Conservation (phyloP, 53 echinoderm and acorn worm species). For the Echinarachnius parma region DNA sequence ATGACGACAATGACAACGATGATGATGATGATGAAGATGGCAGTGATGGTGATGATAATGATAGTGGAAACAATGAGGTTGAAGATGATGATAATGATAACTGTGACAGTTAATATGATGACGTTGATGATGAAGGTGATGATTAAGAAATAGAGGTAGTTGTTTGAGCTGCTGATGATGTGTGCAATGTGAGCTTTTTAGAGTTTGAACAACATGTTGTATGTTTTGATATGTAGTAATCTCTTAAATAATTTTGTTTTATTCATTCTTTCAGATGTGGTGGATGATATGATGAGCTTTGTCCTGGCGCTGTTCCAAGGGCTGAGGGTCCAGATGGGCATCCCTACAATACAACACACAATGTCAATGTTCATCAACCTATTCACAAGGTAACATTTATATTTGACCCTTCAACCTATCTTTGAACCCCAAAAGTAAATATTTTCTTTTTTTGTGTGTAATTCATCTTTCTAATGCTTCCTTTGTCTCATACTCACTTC, state of each 20-base stretch:
- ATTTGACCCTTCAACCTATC: neutral
- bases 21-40: neutral
- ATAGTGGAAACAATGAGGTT: neutral
- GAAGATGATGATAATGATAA: neutral
- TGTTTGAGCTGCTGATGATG: no score
- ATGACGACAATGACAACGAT: neutral
- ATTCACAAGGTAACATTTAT: slow-evolving; percentile 77
- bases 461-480: neutral
- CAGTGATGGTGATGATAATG: neutral
- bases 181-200: no score
- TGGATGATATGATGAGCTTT: slow-evolving; percentile 98
- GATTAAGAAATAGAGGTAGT: neutral
- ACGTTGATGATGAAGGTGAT: neutral
- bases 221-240: no score
- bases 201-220: no score
- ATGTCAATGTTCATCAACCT: slow-evolving; percentile 90
- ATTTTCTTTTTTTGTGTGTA: no score
- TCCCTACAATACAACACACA: slow-evolving; percentile 85
- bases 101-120: neutral
- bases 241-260: slow-evolving; percentile 3
- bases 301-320: slow-evolving; percentile 92
- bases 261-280: slow-evolving; percentile 65
- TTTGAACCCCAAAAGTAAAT: no score
- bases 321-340: slow-evolving; percentile 97
- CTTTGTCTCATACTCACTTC: no score